These are phyloP conservation scores for Neosilurus mollespiculum DNA, from an alignment of 2,797 vertebrate genomes.

Conservation along the genomic window DNA sequence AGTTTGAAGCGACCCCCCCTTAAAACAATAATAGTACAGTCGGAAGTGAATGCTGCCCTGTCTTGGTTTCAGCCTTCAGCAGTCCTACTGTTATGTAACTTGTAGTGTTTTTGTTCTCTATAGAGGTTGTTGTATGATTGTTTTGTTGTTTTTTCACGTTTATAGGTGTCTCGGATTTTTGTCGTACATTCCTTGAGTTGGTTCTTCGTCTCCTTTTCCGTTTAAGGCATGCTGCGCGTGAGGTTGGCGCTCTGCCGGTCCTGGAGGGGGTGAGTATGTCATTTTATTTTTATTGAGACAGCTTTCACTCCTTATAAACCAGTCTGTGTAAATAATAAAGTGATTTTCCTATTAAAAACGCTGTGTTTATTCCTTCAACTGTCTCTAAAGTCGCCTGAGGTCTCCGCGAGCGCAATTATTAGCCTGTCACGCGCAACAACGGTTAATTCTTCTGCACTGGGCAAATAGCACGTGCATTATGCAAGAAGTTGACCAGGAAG, in stretches of 20 bases:
- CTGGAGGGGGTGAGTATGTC: slow-evolving; percentile 69
- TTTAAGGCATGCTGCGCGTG: slow-evolving; percentile 66
- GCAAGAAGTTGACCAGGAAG: background rate
- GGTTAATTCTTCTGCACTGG: no score
- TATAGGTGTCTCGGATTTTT: background rate
- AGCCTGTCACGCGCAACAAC: background rate
- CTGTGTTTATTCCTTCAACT: background rate
- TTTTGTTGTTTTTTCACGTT: background rate
- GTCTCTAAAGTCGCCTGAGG: no score
- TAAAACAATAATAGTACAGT: slow-evolving; percentile 6
- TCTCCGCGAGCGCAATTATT: background rate
- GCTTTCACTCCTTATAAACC: slow-evolving; percentile 14
- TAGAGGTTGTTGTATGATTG: background rate
- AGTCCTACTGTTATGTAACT: background rate
- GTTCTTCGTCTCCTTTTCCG: background rate
- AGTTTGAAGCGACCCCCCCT: background rate
- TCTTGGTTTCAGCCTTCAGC: background rate
- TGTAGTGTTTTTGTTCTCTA: background rate
- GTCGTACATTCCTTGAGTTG: background rate
- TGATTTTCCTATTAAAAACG: no score
- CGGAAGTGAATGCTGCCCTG: slow-evolving; percentile 2
- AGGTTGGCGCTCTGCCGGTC: slow-evolving; percentile 54
- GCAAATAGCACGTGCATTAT: background rate
- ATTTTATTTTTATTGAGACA: slow-evolving; percentile 5
- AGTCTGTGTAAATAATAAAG: background rate